phyloP scores from a whole-genome alignment of 2,888 invertebrate species.

The Ferrisia virgata region DNA sequence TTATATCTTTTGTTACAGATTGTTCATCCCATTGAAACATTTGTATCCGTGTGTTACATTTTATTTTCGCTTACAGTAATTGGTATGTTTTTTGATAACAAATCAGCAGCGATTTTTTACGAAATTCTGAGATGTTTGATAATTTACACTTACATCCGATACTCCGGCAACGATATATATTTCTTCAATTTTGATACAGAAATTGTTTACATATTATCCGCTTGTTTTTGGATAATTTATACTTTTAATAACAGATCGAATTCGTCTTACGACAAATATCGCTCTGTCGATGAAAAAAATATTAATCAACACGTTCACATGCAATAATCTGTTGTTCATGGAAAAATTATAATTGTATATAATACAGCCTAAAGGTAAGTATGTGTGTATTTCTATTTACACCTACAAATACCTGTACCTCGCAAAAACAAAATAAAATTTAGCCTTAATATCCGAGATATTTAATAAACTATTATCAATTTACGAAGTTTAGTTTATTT shows the following conservation, averaged over 20 bases:
- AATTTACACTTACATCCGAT: constrained; percentile 51
- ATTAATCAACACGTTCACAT: not conserved
- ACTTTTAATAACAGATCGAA: not conserved
- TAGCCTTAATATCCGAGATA: no score
- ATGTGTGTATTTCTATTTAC: no score
- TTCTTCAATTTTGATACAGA: not conserved
- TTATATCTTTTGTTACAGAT: not conserved
- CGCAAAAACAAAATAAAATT: no score
- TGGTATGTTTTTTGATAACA: constrained; percentile 69
- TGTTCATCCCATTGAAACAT: constrained; percentile 60
- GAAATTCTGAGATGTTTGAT: constrained; percentile 67
- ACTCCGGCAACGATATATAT: not conserved
- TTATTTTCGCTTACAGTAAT: constrained; percentile 66
- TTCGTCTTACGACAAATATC: not conserved
- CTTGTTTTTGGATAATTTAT: not conserved
- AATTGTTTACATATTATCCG: not conserved
- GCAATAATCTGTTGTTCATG: not conserved
- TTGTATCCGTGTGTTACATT: constrained; percentile 60
- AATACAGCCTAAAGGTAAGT: no score
- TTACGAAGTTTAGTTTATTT: no score
- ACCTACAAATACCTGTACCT: no score
- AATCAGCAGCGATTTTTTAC: constrained; percentile 60
- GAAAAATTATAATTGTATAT: no score
- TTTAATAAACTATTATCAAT: no score
- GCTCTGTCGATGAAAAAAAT: not conserved